phyloP scores from a whole-genome alignment of 2,888 invertebrate genomes.

The Bombylius discolor region DNA sequence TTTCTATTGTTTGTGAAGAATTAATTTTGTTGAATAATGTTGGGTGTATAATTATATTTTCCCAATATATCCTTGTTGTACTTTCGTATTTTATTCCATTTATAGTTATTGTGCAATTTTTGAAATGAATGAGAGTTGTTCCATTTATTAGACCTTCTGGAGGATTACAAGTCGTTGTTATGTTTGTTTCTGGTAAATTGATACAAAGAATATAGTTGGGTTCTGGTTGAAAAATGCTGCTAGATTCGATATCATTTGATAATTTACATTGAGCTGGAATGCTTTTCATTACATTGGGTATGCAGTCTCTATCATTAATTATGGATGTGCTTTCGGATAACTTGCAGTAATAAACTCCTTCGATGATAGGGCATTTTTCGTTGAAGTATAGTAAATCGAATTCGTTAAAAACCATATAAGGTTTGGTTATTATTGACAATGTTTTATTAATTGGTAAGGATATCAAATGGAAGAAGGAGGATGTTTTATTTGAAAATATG shows the following conservation, averaged over 20 bases:
- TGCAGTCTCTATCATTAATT: not conserved
- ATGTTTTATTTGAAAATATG: not conserved
- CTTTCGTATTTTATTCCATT: not conserved
- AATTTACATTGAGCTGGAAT: not conserved
- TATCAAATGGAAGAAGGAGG: not conserved
- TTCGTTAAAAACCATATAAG: not conserved
- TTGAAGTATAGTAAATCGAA: not conserved
- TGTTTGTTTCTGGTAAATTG: not conserved
- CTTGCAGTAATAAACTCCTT: not conserved
- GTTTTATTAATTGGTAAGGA: not conserved
- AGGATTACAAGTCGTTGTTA: not conserved
- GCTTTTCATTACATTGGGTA: not conserved
- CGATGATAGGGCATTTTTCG: not conserved
- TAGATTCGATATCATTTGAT: not conserved
- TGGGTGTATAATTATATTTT: not conserved
- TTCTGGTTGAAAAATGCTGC: not conserved
- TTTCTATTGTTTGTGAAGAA: no score
- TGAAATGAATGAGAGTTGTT: not conserved
- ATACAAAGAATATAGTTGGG: not conserved
- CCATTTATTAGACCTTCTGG: not conserved
- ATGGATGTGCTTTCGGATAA: not conserved
- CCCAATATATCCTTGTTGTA: not conserved
- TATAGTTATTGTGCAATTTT: not conserved
- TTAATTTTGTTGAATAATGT: no score
- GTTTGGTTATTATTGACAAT: not conserved